Conservation (phyloP, 2,888 invertebrate genomes). For the Drosophila vallismaia region DNA sequence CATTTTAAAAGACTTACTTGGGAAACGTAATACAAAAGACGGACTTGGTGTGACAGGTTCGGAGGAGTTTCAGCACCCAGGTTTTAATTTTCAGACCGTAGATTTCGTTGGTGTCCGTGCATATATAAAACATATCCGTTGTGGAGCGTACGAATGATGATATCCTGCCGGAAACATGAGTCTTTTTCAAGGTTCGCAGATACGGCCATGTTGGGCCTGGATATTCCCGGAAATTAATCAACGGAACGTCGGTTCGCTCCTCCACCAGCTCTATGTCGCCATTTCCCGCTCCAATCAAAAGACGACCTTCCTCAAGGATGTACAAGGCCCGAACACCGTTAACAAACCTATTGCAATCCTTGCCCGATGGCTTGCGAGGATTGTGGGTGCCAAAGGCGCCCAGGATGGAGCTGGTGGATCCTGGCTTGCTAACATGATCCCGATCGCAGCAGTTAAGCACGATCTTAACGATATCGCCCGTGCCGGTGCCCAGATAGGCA, state of each 20-base stretch:
- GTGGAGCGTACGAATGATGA: conserved; percentile 89
- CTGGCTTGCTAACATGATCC: conserved; percentile 65
- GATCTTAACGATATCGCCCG: conserved; percentile 85
- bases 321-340: conserved; percentile 87
- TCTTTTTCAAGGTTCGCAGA: conserved; percentile 85
- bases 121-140: conserved; percentile 88
- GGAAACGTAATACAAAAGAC: conserved; percentile 94
- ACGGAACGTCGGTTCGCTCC: conserved; percentile 84
- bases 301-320: conserved; percentile 86
- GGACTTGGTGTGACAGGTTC: conserved; percentile 92
- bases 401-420: conserved; percentile 83
- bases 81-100: conserved; percentile 89
- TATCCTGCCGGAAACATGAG: conserved; percentile 87
- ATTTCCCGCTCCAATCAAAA: conserved; percentile 93
- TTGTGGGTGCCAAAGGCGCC: conserved; percentile 85
- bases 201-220: conserved; percentile 86
- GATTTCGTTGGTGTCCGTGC: conserved; percentile 92
- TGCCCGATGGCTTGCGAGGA: conserved; percentile 81
- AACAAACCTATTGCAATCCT: conserved; percentile 83
- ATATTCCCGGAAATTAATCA: conserved; percentile 79
- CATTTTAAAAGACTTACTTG: conserved; percentile 85
- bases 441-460: conserved; percentile 83
- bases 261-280: conserved; percentile 91
- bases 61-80: conserved; percentile 88
- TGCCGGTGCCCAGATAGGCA: conserved; percentile 95